phyloP scores from a whole-genome alignment of 2,888 invertebrate genomes.

The Lucinisca nassula region DNA sequence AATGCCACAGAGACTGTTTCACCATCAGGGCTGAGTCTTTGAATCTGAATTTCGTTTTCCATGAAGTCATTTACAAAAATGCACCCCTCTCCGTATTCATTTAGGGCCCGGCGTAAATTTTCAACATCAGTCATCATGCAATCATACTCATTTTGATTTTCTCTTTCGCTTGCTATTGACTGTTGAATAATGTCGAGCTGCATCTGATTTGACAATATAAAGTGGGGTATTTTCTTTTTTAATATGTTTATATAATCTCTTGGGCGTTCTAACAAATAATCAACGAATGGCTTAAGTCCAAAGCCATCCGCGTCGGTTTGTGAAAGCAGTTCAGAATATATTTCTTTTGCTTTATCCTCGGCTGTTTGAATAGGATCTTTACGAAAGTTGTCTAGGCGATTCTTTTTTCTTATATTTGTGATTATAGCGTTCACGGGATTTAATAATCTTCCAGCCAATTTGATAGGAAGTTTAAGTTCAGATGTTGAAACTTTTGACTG shows the following conservation, averaged over 20 bases:
- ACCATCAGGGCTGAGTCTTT: constrained; percentile 31
- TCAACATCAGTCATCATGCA: constrained; percentile 74
- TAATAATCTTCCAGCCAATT: constrained; percentile 55
- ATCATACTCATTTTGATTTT: constrained; percentile 65
- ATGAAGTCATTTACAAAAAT: constrained; percentile 74
- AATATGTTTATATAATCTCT: constrained; percentile 60
- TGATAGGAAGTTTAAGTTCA: constrained; percentile 55
- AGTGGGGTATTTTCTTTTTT: constrained; percentile 64
- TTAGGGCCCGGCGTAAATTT: constrained; percentile 63
- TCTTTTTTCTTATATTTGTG: constrained; percentile 23
- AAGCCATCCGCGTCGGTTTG: constrained; percentile 16
- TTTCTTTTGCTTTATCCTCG: constrained; percentile 41
- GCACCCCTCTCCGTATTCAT: constrained; percentile 72
- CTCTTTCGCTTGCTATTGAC: constrained; percentile 57
- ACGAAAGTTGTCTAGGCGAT: constrained; percentile 56
- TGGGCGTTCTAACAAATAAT: constrained; percentile 63
- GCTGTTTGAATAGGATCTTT: constrained; percentile 62
- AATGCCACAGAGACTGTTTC: constrained; percentile 59
- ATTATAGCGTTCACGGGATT: constrained; percentile 44
- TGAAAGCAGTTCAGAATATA: constrained; percentile 42
- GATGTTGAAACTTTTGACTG: constrained; percentile 2
- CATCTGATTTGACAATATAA: constrained; percentile 74
- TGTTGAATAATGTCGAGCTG: constrained; percentile 70
- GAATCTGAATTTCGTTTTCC: constrained; percentile 61
- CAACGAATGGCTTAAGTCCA: constrained; percentile 45